Conservation (phyloP, 2,888 invertebrate species). For the Drepanosiphum platanoidis region DNA sequence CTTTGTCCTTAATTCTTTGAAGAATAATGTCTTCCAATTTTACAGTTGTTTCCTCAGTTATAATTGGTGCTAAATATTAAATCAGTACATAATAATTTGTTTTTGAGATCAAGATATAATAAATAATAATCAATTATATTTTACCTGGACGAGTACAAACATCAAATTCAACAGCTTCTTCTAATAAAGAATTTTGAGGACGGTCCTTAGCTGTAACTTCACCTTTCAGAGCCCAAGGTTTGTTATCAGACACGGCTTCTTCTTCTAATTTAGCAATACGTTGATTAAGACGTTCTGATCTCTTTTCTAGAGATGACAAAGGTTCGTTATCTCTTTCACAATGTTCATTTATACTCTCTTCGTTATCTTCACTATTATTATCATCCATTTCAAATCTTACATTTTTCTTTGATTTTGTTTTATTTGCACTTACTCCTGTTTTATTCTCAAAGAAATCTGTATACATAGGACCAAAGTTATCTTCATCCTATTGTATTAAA, state of each 20-base stretch:
- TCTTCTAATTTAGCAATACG: conserved; percentile 79
- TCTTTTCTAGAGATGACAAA: conserved; percentile 78
- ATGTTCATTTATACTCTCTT: conserved; percentile 6
- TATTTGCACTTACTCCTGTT: neutral
- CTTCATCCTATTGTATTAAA: conserved; percentile 29
- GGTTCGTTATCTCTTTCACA: conserved; percentile 56
- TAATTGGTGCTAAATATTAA: conserved; percentile 77
- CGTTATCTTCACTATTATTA: conserved; percentile 29
- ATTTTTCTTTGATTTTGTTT: conserved; percentile 35
- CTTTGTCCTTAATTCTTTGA: conserved; percentile 90
- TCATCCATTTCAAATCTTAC: conserved; percentile 60
- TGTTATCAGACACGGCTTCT: conserved; percentile 77
- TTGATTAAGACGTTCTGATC: conserved; percentile 77
- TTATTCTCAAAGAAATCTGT: conserved; percentile 43
- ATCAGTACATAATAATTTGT: neutral
- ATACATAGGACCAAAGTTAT: conserved; percentile 58
- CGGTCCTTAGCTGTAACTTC: conserved; percentile 82
- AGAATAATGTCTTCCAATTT: conserved; percentile 90
- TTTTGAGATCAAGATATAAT: too few species aligned
- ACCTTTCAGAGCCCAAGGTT: conserved; percentile 94
- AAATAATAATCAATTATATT: neutral
- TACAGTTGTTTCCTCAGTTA: conserved; percentile 89
- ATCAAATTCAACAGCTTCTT: conserved; percentile 92
- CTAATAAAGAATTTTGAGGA: conserved; percentile 91
- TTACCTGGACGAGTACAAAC: conserved; percentile 77